Conservation (phyloP, 2,113 vertebrate species). For the Talpa occidentalis region DNA sequence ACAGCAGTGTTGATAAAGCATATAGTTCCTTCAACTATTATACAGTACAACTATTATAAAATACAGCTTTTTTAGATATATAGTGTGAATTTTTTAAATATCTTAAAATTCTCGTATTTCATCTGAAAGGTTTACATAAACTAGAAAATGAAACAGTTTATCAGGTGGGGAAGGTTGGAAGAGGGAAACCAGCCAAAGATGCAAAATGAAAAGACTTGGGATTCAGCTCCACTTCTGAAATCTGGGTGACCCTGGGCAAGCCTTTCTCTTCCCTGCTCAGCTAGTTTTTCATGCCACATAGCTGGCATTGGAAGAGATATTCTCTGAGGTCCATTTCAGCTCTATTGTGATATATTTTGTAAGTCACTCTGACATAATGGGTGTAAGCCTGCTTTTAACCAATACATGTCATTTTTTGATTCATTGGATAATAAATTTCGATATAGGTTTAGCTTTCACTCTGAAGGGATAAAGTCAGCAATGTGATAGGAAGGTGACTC, state of each 20-base stretch:
- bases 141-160: not conserved
- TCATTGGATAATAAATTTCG: not conserved
- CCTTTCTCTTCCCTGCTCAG: not conserved
- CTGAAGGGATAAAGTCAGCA: not conserved
- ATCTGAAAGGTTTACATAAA: not conserved
- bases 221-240: not conserved
- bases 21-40: not conserved
- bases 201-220: not conserved
- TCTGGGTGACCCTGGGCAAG: not conserved
- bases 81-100: not conserved
- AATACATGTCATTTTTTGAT: not conserved
- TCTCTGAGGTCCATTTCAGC: not conserved
- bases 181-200: not conserved
- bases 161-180: not conserved
- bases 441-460: not conserved
- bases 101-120: not conserved
- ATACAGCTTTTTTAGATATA: not conserved
- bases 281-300: not conserved
- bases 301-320: not conserved
- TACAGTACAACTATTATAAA: slow-evolving; percentile 13
- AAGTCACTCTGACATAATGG: not conserved
- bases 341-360: not conserved
- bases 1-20: not conserved
- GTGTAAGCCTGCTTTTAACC: not conserved
- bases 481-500: not conserved